These are phyloP conservation scores for Emys orbicularis DNA, from an alignment of 2,797 vertebrate genomes.

Conservation along the genomic window DNA sequence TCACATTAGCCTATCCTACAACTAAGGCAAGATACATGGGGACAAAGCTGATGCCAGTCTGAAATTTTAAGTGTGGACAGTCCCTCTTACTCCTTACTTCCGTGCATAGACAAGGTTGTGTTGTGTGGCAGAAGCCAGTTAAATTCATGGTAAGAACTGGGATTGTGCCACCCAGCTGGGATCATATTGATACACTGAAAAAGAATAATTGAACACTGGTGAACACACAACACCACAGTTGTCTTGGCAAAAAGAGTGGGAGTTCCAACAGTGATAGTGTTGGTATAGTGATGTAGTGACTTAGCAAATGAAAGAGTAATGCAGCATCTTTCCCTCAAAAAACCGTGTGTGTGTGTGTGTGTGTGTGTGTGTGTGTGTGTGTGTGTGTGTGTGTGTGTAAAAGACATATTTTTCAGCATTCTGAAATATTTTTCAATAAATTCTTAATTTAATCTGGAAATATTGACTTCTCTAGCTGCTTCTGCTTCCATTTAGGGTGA, in stretches of 20 bases:
- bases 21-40: rapidly evolving
- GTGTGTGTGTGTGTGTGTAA: no score
- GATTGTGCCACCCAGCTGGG: not conserved
- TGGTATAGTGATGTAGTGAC: not conserved
- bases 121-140: not conserved
- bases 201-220: not conserved
- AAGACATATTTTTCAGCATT: not conserved
- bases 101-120: not conserved
- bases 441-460: not conserved
- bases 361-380: no score
- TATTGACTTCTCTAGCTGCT: not conserved
- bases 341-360: no score
- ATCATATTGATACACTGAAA: not conserved
- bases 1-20: not conserved
- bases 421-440: not conserved
- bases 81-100: not conserved
- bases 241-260: not conserved
- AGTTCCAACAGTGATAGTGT: not conserved
- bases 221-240: not conserved
- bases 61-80: not conserved
- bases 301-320: not conserved
- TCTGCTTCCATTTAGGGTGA: not conserved
- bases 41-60: not conserved
- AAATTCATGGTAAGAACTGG: not conserved
- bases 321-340: not conserved